Conservation (phyloP, 2,888 invertebrate species). For the Callyntrura guangdongensis region DNA sequence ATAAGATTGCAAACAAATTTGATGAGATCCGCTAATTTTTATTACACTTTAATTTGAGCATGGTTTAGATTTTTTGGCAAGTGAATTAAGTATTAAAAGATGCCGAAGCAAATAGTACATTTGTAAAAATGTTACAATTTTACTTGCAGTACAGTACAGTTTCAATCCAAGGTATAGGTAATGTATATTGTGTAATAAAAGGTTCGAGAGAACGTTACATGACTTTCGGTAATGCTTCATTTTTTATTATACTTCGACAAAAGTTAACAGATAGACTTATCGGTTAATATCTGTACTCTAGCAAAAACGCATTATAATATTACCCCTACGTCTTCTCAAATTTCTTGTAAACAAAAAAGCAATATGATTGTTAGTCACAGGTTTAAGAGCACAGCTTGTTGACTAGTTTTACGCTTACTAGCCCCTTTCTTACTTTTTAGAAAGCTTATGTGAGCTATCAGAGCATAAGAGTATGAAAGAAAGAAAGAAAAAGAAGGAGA, state of each 20-base stretch:
- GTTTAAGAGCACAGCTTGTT: constrained; percentile 19
- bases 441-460: constrained; percentile 58
- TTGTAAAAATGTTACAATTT: too few relatives aligned
- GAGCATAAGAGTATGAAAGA: constrained; percentile 47
- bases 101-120: too few relatives aligned
- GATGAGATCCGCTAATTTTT: constrained; percentile 49
- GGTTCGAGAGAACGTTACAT: not conserved
- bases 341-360: constrained; percentile 45
- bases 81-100: not conserved
- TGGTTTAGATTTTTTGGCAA: constrained; percentile 26
- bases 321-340: not conserved
- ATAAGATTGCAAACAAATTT: constrained; percentile 41
- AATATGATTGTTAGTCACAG: constrained; percentile 60
- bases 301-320: not conserved
- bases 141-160: too few relatives aligned
- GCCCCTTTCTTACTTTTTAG: constrained; percentile 40
- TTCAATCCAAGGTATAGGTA: not conserved
- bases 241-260: constrained; percentile 11
- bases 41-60: constrained; percentile 19
- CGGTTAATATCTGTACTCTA: constrained; percentile 28
- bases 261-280: constrained; percentile 1
- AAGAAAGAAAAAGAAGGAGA: not conserved
- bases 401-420: constrained; percentile 68
- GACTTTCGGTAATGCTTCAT: not conserved
- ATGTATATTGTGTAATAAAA: not conserved